Conservation (phyloP, 1,140 invertebrate species). For the Caerostris extrusa region DNA sequence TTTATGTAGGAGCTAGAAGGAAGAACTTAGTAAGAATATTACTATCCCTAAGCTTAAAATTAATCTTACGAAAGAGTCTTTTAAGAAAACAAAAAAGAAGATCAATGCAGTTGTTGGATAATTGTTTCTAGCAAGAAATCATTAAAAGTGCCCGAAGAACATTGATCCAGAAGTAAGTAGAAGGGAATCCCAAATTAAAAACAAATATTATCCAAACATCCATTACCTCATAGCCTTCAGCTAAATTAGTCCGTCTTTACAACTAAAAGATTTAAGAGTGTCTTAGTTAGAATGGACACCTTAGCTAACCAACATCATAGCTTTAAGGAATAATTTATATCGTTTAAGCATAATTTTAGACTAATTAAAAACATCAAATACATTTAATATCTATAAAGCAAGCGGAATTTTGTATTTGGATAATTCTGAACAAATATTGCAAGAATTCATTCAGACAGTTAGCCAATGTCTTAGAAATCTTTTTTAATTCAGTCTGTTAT, state of each 20-base stretch:
- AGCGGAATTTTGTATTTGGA: no score
- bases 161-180: conserved; percentile 5
- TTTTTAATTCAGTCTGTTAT: no score
- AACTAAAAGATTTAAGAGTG: neutral
- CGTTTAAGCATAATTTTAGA: neutral
- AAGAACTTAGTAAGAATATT: neutral
- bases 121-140: conserved; percentile 42
- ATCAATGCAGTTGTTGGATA: conserved; percentile 2
- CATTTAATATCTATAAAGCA: no score
- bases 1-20: neutral
- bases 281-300: neutral
- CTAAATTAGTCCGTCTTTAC: neutral
- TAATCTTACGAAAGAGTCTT: neutral
- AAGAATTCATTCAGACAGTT: no score
- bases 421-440: no score
- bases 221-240: neutral
- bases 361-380: neutral
- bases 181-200: conserved; percentile 40
- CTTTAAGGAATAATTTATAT: neutral
- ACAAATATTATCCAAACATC: conserved; percentile 57
- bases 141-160: conserved; percentile 35
- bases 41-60: neutral
- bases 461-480: no score
- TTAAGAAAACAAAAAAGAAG: conserved; percentile 58
- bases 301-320: neutral